These are phyloP conservation scores for Lithodes maja DNA, from an alignment of 2,888 invertebrate species.

Conservation along the genomic window DNA sequence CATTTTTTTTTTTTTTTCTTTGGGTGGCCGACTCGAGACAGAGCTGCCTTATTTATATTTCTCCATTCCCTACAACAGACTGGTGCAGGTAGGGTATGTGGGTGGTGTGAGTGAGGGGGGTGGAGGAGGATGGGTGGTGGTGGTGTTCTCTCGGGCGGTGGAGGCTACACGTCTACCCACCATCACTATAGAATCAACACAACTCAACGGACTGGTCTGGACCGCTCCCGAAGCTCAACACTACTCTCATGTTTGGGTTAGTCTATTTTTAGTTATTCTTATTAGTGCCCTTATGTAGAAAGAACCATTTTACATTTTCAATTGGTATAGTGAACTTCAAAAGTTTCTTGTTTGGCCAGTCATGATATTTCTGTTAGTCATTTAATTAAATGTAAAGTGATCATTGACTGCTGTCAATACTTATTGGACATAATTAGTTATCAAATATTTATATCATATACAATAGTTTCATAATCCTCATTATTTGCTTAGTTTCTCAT, in stretches of 20 bases:
- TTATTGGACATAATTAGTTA: too few relatives aligned
- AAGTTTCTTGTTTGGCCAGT: background rate
- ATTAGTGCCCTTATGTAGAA: too few relatives aligned
- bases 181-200: slow-evolving; percentile 23
- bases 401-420: too few relatives aligned
- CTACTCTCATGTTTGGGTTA: slow-evolving; percentile 55
- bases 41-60: background rate
- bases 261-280: background rate
- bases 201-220: slow-evolving; percentile 21
- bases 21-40: too few relatives aligned
- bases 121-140: slow-evolving; percentile 16
- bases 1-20: too few relatives aligned
- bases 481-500: background rate
- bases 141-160: slow-evolving; percentile 51
- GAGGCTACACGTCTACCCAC: slow-evolving; percentile 1
- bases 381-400: too few relatives aligned
- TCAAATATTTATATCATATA: too few relatives aligned
- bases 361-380: background rate
- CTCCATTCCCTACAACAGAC: slow-evolving; percentile 7
- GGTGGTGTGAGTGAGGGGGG: background rate
- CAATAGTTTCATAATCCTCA: background rate
- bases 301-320: too few relatives aligned
- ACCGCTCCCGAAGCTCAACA: slow-evolving; percentile 27
- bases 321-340: too few relatives aligned
- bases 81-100: slow-evolving; percentile 46